Percentiles rank a stretch among this genome's conserved stretches.
phyloP scores from a whole-genome alignment of 2,888 invertebrate genomes.

The Thecocarcelia acutangulata region DNA sequence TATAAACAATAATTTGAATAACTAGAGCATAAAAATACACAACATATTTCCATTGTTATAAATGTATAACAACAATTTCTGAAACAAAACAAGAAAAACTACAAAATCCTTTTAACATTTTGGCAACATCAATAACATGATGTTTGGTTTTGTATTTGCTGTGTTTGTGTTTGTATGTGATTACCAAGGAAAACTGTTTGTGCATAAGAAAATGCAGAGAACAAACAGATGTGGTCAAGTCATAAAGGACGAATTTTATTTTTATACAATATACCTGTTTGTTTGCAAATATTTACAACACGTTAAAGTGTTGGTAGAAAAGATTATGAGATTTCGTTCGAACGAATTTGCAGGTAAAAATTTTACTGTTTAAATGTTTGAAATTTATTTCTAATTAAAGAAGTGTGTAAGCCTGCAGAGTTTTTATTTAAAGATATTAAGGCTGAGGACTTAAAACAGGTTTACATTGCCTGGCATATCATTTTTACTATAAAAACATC shows the following conservation, averaged over 20 bases:
- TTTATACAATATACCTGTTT: too few species aligned
- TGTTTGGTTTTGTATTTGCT: constrained; percentile 33
- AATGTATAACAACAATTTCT: constrained; percentile 42
- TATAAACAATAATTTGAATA: constrained; percentile 48
- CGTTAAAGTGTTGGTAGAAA: too few species aligned
- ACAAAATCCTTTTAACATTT: constrained; percentile 50
- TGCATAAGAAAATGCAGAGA: not conserved
- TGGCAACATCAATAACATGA: constrained; percentile 54
- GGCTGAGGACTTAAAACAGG: too few species aligned
- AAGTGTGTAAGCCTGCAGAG: too few species aligned
- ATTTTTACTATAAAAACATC: too few species aligned
- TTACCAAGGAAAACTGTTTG: not conserved
- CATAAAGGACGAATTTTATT: not conserved
- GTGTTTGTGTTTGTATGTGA: not conserved
- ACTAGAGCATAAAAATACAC: constrained; percentile 51
- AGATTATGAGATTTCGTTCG: too few species aligned
- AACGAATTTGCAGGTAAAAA: too few species aligned
- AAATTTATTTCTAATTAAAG: too few species aligned
- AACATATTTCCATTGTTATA: constrained; percentile 16
- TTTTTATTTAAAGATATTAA: too few species aligned
- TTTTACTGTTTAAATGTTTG: too few species aligned
- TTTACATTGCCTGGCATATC: too few species aligned
- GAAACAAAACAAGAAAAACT: constrained; percentile 37
- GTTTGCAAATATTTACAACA: too few species aligned
- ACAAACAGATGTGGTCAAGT: not conserved